Evolutionary conservation across 2,888 invertebrate species (phyloP).

Genomic region (Trisateles emortualis): DNA sequence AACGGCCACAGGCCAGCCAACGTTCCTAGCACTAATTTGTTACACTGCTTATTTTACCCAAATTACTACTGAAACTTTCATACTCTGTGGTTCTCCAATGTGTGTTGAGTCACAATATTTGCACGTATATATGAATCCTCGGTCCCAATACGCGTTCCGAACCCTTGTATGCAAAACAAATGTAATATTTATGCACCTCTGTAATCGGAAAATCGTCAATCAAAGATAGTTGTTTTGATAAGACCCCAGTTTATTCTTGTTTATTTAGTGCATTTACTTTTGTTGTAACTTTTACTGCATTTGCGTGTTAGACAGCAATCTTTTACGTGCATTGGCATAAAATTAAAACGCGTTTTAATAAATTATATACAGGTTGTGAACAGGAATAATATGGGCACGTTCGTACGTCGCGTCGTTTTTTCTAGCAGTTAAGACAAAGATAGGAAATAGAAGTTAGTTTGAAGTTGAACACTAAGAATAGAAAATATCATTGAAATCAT

Average conservation of each 20-base stretch:
- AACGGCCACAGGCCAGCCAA: constrained; percentile 27
- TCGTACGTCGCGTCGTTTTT: too few relatives aligned
- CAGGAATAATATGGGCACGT: background rate
- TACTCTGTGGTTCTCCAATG: constrained; percentile 24
- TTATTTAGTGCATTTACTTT: constrained; percentile 45
- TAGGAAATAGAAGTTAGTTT: too few relatives aligned
- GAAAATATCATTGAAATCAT: too few relatives aligned
- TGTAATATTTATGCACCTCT: constrained; percentile 72
- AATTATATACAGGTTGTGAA: constrained; percentile 25
- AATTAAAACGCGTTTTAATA: constrained; percentile 41
- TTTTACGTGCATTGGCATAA: constrained; percentile 37
- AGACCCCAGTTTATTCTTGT: constrained; percentile 34
- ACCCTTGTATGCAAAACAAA: constrained; percentile 72
- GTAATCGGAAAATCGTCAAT: constrained; percentile 75
- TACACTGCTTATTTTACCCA: constrained; percentile 10
- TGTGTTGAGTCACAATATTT: constrained; percentile 31
- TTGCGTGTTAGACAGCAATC: constrained; percentile 54
- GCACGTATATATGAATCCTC: constrained; percentile 38
- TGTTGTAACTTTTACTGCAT: constrained; percentile 35
- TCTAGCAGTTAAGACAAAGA: background rate
- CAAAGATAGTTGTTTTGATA: constrained; percentile 68
- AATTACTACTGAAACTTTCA: background rate
- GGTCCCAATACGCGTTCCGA: constrained; percentile 59
- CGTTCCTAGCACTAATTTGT: background rate
- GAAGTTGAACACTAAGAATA: too few relatives aligned